phyloP scores from a whole-genome alignment of 2,888 invertebrate species.

The Athetis lepigone region DNA sequence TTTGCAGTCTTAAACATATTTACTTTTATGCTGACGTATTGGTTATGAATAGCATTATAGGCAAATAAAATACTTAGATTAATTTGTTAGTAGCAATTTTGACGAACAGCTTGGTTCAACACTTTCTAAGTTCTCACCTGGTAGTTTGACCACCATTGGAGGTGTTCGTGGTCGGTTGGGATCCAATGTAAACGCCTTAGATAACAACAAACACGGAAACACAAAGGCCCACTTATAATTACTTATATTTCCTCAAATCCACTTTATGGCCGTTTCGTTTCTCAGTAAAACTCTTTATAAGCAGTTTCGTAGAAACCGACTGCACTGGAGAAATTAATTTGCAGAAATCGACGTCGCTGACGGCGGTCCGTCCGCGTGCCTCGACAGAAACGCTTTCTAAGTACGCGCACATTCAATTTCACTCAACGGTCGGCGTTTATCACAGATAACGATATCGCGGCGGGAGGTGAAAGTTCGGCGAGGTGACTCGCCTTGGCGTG shows the following conservation, averaged over 20 bases:
- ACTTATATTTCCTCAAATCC: conserved; percentile 89
- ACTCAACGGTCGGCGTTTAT: conserved; percentile 83
- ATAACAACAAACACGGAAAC: conserved; percentile 86
- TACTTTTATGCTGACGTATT: conserved; percentile 50
- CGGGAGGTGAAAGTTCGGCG: conserved; percentile 88
- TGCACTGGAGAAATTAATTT: conserved; percentile 89
- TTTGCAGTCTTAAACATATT: conserved; percentile 67
- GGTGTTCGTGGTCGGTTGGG: conserved; percentile 86
- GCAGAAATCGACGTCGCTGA: conserved; percentile 83
- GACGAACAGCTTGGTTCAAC: conserved; percentile 7
- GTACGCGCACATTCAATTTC: conserved; percentile 88
- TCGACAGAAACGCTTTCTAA: conserved; percentile 84
- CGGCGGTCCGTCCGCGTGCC: conserved; percentile 80
- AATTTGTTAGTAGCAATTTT: conserved; percentile 19
- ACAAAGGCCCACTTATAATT: conserved; percentile 87
- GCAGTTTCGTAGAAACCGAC: conserved; percentile 88
- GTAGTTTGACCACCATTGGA: conserved; percentile 90
- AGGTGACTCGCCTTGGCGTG: conserved; percentile 72
- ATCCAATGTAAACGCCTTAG: conserved; percentile 89
- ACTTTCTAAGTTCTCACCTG: conserved; percentile 78
- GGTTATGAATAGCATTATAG: conserved; percentile 38
- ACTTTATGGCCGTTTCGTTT: conserved; percentile 88
- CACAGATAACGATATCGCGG: conserved; percentile 87
- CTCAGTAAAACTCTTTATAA: conserved; percentile 89
- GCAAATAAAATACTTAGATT: conserved; percentile 8